These are phyloP conservation scores for Chaetorhynchus papuensis DNA, from an alignment of 2,113 vertebrate genomes.

Conservation along the genomic window DNA sequence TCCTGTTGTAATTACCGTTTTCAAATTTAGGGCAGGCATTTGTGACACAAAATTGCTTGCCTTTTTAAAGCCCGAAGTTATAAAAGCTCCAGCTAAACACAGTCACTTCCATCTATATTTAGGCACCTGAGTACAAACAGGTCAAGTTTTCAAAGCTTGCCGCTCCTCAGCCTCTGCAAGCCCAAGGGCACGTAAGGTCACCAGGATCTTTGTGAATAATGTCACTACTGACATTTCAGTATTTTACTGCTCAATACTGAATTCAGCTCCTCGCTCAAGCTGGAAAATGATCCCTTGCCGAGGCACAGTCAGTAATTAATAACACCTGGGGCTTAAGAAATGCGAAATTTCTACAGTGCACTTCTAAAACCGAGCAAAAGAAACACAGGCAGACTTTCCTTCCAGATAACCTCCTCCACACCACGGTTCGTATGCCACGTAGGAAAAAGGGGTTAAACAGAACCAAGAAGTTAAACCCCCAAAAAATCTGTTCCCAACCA, in stretches of 20 bases:
- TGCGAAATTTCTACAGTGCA: neutral
- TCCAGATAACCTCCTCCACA: neutral
- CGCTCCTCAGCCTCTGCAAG: neutral
- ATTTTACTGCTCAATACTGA: neutral
- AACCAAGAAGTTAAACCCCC: neutral
- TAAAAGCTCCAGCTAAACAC: constrained; percentile 32
- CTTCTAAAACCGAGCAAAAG: neutral
- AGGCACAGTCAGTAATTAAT: neutral
- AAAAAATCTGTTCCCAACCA: neutral
- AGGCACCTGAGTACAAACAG: neutral
- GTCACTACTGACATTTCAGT: neutral
- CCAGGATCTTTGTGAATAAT: neutral
- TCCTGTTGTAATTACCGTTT: constrained; percentile 20
- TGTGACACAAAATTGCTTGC: neutral
- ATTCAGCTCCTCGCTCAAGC: neutral
- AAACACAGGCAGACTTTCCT: neutral
- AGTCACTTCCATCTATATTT: constrained; percentile 25
- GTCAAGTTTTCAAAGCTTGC: neutral
- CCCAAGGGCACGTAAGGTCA: constrained; percentile 20
- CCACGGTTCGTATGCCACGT: accelerated
- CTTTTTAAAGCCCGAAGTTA: neutral
- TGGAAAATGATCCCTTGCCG: neutral
- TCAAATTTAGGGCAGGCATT: constrained; percentile 34
- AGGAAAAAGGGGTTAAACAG: neutral
- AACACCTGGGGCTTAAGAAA: neutral